phyloP scores from a whole-genome alignment of 2,113 vertebrate genomes.

The Oreocharis arfaki region DNA sequence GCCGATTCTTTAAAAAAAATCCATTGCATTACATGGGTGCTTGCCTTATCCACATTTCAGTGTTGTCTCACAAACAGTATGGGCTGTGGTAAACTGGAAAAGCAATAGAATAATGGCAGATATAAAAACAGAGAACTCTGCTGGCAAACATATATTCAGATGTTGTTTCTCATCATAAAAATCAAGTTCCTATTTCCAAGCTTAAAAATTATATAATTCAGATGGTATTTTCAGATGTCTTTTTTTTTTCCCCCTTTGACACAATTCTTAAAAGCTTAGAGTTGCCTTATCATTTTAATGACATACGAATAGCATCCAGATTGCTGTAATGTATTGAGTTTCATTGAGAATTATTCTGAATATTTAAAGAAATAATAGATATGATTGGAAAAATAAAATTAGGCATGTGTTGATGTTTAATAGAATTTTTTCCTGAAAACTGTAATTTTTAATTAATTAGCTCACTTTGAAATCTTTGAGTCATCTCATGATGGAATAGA shows the following conservation, averaged over 20 bases:
- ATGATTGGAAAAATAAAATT: not conserved
- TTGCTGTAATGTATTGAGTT: not conserved
- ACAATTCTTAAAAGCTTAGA: not conserved
- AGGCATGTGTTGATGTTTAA: not conserved
- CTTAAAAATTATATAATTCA: not conserved
- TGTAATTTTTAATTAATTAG: not conserved
- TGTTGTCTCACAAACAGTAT: not conserved
- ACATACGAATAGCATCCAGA: not conserved
- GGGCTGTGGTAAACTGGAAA: not conserved
- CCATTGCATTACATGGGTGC: accelerated
- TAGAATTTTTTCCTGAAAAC: not conserved
- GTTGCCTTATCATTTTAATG: not conserved
- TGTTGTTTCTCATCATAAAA: not conserved
- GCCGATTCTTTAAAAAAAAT: not conserved
- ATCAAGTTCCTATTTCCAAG: not conserved
- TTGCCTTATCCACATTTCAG: not conserved
- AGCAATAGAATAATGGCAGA: not conserved
- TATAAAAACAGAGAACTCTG: not conserved
- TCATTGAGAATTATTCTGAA: not conserved
- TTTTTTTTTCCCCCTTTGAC: not conserved
- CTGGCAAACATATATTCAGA: not conserved
- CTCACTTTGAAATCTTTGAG: not conserved
- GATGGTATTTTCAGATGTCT: not conserved
- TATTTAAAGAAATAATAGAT: not conserved
- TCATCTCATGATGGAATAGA: not conserved